A percentile compares a stretch with the other conserved stretches of the same genome.
These are phyloP conservation scores for Pristionchus fissidentatus DNA, from an alignment of 2,888 invertebrate species.

Conservation along the genomic window DNA sequence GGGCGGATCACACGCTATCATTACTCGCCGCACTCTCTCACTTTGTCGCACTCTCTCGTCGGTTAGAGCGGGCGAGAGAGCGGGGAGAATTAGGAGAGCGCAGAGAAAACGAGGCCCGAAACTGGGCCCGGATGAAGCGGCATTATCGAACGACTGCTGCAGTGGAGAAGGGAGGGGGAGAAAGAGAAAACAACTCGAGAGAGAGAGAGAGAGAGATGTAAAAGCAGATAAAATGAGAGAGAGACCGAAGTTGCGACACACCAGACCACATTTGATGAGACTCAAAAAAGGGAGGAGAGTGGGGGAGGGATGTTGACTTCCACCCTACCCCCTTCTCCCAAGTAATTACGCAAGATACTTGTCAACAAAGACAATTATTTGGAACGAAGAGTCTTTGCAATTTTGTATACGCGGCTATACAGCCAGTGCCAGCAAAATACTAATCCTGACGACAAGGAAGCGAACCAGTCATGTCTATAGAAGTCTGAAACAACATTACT, in stretches of 20 bases:
- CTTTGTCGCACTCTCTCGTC: neutral
- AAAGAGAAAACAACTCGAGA: constrained; percentile 36
- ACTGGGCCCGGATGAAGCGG: neutral
- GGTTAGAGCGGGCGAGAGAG: neutral
- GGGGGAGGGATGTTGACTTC: no score
- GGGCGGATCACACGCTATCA: constrained; percentile 15
- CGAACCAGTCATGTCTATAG: no score
- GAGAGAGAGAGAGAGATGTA: constrained; percentile 27
- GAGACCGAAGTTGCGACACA: neutral
- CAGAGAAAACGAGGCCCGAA: neutral
- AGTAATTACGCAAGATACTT: no score
- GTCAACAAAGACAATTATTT: no score
- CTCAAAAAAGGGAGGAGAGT: neutral
- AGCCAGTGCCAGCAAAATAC: no score
- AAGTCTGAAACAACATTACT: no score
- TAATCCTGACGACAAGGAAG: no score
- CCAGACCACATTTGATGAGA: constrained; percentile 13
- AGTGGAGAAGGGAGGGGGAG: neutral
- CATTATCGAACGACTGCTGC: neutral
- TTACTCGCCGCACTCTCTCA: neutral
- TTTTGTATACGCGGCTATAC: no score
- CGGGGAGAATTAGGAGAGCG: neutral
- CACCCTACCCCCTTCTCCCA: no score
- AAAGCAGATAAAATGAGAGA: constrained; percentile 8
- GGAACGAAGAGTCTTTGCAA: no score